Evolutionary conservation across 1,140 invertebrate species (phyloP), one percentile per base, ranked within the genome.

Genomic region (Drosophila rufa): DNA sequence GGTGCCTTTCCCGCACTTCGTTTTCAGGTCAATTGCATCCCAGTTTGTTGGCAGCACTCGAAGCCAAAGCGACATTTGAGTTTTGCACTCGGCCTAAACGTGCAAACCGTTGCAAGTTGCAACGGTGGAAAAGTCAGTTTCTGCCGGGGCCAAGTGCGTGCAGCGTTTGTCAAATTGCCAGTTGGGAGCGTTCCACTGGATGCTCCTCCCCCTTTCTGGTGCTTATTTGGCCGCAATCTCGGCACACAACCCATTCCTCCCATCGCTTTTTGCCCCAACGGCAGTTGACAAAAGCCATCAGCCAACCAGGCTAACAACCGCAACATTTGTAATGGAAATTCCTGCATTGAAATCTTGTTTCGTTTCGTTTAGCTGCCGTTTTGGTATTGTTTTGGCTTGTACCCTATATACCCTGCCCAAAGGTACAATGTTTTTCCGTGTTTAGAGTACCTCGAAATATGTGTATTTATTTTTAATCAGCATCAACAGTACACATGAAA

Each of bases 241-340:
- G 61, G 53, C 42, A 2, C 69, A 27, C 12, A 50, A 48, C 36
- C 60, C 38, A 45, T 12, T 3, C 27, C 30, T 14, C 25, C 22
- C 30, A 4, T 51, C 1, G 4, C 9, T 9, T 12, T 30, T 30
- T 8, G 51, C 53, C 46, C 69, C 69, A 43, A 60, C 61, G 56
- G 46, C 65, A 74, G 79, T 83, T 80, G 68, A 86, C 82, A 86
- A 86, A 82, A 84, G 64, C 58, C 74, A 81, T 33, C 81, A 84
- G 58, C 59, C 65, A 79, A 38, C 62, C 73, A 60, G 48, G 65
- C 55, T 70, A 71, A 73, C 70, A 60, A 80, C 76, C 66, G 57
- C 71, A 83, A 74, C 80, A 83, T 87, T 87, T 89, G 83, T 89
- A 89, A 87, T 87, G 83, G 61, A 87, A 87, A 87, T 89, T 89